These are phyloP conservation scores for Malacoctenus gilli DNA, from an alignment of 2,797 vertebrate species.

Conservation along the genomic window DNA sequence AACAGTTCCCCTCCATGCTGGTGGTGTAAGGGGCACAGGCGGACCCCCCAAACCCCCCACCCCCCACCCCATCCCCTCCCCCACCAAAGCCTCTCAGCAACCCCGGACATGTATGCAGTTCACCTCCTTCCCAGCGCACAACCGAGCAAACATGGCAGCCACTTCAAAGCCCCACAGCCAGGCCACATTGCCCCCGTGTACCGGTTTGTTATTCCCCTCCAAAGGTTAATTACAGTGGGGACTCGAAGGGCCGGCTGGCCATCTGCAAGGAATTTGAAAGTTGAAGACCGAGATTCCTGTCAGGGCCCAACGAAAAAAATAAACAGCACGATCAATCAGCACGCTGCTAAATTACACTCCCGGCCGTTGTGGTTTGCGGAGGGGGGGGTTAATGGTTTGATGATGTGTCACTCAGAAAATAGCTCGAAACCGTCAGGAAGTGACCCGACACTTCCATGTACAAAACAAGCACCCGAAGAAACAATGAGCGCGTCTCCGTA, in stretches of 20 bases:
- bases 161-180: constrained; percentile 70
- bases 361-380: constrained; percentile 51
- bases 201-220: constrained; percentile 72
- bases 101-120: constrained; percentile 54
- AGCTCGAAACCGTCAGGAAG: constrained; percentile 43
- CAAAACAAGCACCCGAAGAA: constrained; percentile 10
- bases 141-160: constrained; percentile 69
- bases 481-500: constrained; percentile 4
- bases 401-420: constrained; percentile 69
- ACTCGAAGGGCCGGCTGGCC: constrained; percentile 65
- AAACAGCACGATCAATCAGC: constrained; percentile 76
- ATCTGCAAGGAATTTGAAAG: constrained; percentile 78
- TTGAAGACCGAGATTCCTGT: constrained; percentile 67
- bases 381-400: constrained; percentile 63
- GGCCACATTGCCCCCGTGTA: constrained; percentile 52
- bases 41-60: constrained; percentile 25
- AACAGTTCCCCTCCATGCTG: constrained; percentile 48
- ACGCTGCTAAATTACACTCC: constrained; percentile 50
- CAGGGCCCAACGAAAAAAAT: constrained; percentile 67
- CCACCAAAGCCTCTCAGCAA: constrained; percentile 39
- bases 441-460: constrained; percentile 50
- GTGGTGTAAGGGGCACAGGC: constrained; percentile 9
- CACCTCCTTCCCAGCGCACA: constrained; percentile 52
- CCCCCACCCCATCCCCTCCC: constrained; percentile 35
- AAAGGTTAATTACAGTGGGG: constrained; percentile 76